These are phyloP conservation scores for Augochlora pura DNA, from an alignment of 1,140 invertebrate genomes.

Conservation along the genomic window DNA sequence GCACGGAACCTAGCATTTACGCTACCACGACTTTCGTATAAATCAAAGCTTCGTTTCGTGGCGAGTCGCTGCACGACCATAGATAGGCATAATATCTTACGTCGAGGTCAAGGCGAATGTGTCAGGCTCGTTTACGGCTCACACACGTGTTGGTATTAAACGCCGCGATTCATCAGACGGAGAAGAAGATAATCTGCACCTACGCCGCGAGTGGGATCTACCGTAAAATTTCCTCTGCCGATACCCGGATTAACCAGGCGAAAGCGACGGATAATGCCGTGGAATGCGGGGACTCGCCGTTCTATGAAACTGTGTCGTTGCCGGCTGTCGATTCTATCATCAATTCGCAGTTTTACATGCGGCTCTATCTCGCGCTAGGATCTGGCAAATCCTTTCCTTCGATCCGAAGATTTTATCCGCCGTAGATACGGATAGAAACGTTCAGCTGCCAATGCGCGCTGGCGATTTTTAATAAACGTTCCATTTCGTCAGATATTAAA, in stretches of 20 bases:
- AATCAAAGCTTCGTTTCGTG: constrained; percentile 71
- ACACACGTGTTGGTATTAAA: constrained; percentile 63
- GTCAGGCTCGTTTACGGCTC: constrained; percentile 65
- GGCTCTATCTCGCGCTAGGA: not conserved
- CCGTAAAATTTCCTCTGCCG: not conserved
- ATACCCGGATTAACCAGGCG: constrained; percentile 18
- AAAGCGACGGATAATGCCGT: constrained; percentile 1
- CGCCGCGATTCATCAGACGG: constrained; percentile 56
- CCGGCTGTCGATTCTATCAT: not conserved
- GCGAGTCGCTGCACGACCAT: constrained; percentile 53
- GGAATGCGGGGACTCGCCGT: not conserved
- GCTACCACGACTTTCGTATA: constrained; percentile 58
- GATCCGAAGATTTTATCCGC: too few species aligned
- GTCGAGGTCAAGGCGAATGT: constrained; percentile 67
- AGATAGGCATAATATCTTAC: constrained; percentile 67
- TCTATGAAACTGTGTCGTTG: not conserved
- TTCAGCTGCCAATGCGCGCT: too few species aligned
- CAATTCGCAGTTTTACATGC: not conserved
- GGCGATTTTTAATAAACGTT: too few species aligned
- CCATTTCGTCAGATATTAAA: too few species aligned
- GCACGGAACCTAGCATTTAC: constrained; percentile 30
- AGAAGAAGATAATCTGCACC: constrained; percentile 59
- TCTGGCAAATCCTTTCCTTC: too few species aligned
- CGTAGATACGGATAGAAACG: too few species aligned
- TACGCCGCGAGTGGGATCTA: not conserved